phyloP scores from a whole-genome alignment of 2,797 vertebrate species.

The Myotis vivesi region DNA sequence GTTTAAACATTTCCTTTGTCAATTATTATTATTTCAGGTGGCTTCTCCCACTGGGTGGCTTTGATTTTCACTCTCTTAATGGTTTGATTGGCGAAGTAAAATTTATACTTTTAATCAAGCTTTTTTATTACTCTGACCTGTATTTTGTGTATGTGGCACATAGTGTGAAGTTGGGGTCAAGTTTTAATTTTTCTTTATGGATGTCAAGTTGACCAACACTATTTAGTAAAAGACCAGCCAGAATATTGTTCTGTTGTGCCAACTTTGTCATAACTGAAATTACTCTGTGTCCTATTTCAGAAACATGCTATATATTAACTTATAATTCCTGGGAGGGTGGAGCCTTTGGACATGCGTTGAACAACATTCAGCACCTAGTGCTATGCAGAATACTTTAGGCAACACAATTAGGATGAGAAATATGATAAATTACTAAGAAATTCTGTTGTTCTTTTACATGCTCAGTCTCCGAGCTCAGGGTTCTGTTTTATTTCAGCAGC shows the following conservation, averaged over 20 bases:
- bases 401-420: neutral
- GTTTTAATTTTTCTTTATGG: neutral
- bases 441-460: neutral
- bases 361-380: neutral
- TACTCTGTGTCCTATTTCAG: neutral
- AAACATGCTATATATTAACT: neutral
- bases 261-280: conserved; percentile 1
- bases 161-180: neutral
- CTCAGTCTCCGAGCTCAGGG: neutral
- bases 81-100: neutral
- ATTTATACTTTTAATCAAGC: neutral
- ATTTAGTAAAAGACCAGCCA: neutral
- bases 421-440: neutral
- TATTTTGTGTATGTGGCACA: neutral
- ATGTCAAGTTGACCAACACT: neutral
- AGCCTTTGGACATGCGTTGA: neutral
- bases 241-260: neutral
- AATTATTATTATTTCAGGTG: neutral
- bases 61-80: neutral
- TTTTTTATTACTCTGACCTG: neutral
- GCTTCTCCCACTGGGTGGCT: neutral
- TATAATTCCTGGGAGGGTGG: neutral
- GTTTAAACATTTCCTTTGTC: neutral
- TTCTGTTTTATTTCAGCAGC: conserved; percentile 15
- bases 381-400: neutral